A percentile compares a stretch with the other conserved stretches of the same genome.
Evolutionary conservation across 2,888 invertebrate genomes (phyloP).

Genomic region (Limnephilus lunatus): DNA sequence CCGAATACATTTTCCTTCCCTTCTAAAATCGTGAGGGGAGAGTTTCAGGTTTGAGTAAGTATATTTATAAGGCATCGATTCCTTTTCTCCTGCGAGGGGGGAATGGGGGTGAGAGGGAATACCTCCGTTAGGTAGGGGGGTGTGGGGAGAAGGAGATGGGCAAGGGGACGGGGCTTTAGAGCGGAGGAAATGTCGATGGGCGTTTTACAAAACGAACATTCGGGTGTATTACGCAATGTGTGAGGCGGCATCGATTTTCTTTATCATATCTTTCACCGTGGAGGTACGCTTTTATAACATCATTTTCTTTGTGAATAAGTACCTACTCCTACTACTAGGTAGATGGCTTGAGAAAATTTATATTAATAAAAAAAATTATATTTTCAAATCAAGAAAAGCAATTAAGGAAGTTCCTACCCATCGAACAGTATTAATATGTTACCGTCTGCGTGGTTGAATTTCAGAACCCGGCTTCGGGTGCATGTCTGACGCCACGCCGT

Average conservation of each 20-base stretch:
- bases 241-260: constrained; percentile 23
- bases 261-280: background rate
- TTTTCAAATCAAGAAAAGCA: too few relatives aligned
- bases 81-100: constrained; percentile 49
- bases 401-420: too few relatives aligned
- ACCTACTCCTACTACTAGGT: too few relatives aligned
- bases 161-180: constrained; percentile 25
- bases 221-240: constrained; percentile 37
- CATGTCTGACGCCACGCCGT: too few relatives aligned
- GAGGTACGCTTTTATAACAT: background rate
- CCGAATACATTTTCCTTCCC: constrained; percentile 30
- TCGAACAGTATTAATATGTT: too few relatives aligned
- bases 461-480: too few relatives aligned
- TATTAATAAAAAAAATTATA: too few relatives aligned
- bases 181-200: constrained; percentile 40
- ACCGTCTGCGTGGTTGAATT: too few relatives aligned
- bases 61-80: constrained; percentile 66
- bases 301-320: too few relatives aligned
- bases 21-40: constrained; percentile 48
- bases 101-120: background rate
- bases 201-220: constrained; percentile 39
- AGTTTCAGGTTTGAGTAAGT: constrained; percentile 56
- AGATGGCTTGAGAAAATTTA: too few relatives aligned
- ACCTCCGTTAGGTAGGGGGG: background rate
- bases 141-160: background rate